Evolutionary conservation across 2,888 invertebrate genomes (phyloP), one percentile per base, ranked within the genome.

Genomic region (Eremobia ochroleuca): DNA sequence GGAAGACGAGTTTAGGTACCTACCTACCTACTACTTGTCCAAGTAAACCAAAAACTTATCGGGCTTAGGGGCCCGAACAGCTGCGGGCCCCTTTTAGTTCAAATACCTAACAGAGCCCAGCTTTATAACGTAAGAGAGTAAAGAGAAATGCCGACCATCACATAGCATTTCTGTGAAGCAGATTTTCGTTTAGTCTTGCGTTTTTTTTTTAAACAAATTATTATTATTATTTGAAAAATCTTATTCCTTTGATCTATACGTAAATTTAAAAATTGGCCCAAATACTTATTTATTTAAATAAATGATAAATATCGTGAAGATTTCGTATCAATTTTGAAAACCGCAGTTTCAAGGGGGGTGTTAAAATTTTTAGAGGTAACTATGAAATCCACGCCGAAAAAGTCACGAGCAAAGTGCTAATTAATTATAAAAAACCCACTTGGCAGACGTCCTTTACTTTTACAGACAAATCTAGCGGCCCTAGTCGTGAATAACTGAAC

Each of bases 401-500:
- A 49, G 8, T 49, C 18, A 21, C 21, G 49, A 8, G 49, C 21
- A n/a, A 52, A 52, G 52, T 52, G n/a, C 52, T n/a, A 55, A 4
- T n/a, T 34, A 66, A 49, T 62, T 13, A 52, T 75, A 73, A 52
- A 4, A n/a, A 31, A 43, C n/a, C 28, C 25, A 15, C 69, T 61
- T 69, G 75, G 18, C 62, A 64, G 28, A 52, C n/a, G 18, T 74
- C 46, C 43, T n/a, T 43, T 49, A 70, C 46, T 70, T 62, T 70
- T 31, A 49, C 43, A 62, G 37, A 73, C 37, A 59, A 73, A 65
- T 64, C 71, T 65, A 55, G 61, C 25, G 15, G 40, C 34, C 25
- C 43, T 46, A 69, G 34, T 46, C 81, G 55, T 81, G 84, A 83
- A 77, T 81, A 83, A 81, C 61, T 77, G 62, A 83, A 74, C 52